Base-by-base conservation (phyloP, 2,113 vertebrate species). In the Melanerpes formicivorus region DNA sequence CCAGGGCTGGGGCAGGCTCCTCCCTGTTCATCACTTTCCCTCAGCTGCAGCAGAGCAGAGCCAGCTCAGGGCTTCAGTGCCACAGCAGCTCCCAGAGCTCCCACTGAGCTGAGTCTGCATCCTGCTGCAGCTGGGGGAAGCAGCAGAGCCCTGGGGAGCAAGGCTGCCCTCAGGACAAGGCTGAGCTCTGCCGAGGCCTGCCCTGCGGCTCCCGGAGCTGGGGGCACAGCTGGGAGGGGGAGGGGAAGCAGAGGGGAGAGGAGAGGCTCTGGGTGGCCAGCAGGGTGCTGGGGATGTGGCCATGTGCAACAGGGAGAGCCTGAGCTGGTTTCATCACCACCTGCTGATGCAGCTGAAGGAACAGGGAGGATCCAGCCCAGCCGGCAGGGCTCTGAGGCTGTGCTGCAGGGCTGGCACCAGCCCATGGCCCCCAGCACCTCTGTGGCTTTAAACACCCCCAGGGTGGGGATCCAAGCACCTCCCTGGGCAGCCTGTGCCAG, bases 31-130 rank as follows among this genome's bases (percentile, higher is more conserved):
- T 60, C 87, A 29, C 89, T 82, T 84, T 74, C 78, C 55, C 52
- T 3, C 19, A 80, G 52, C 1, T 63, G 64, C 23, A 87, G 76
- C 67, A 62, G 29, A 87, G 89, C 42, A 76, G 70, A 89, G 84
- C 46, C 3, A 56, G 85, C 64, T 80, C 78, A 21, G 17, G 59
- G 74, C 72, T 67, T 66, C 72, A 77, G 59, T 91, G 90, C 85
- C 82, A 84, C 78, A 95, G 63, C 71, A 70, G 60, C 55, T 87
- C 14, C 10, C n/a, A n/a, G 44, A 92, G 78, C 79, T 89, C 32
- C 82, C 90, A 92, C 55, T 15, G 59, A 82, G 95, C 63, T 29
- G 76, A 87, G 79, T 80, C 67, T 90, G 72, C 72, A 55, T 83
- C 62, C 60, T 60, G 86, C 52, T 86, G 69, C 74, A 80, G 60